phyloP scores from a whole-genome alignment of 2,113 vertebrate species.

The Parotia lawesii region DNA sequence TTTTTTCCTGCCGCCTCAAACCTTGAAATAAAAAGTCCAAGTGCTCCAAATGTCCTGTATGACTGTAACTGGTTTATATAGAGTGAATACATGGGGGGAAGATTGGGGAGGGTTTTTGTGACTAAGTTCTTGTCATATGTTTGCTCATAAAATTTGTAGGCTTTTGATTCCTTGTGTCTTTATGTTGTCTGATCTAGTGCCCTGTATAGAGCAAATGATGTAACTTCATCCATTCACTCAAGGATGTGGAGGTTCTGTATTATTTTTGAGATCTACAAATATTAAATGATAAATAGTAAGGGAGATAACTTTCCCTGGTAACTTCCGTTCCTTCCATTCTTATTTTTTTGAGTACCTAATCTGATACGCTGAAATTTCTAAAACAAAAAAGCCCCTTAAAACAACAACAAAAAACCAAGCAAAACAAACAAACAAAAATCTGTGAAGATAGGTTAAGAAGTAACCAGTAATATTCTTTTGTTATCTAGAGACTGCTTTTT shows the following conservation, averaged over 20 bases:
- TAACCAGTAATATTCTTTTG: neutral
- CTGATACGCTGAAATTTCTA: neutral
- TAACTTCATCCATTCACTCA: neutral
- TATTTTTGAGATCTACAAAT: neutral
- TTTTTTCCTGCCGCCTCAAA: neutral
- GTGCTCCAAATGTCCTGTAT: neutral
- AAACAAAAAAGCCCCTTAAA: neutral
- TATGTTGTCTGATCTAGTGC: neutral
- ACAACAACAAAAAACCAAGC: no score
- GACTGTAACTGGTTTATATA: neutral
- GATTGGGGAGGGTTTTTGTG: neutral
- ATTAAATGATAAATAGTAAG: neutral
- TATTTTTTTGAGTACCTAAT: neutral
- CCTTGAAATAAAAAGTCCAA: neutral
- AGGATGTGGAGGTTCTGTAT: neutral
- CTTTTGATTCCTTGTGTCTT: neutral
- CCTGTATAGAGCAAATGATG: neutral
- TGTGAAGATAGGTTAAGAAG: neutral
- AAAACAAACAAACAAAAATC: no score
- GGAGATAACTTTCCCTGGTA: neutral
- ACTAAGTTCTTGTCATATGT: neutral
- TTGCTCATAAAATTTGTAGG: neutral
- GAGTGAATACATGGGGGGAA: accelerated
- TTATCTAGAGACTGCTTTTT: neutral
- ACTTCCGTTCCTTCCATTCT: neutral